Percentiles rank a stretch among this genome's conserved stretches.
Evolutionary conservation across 2,888 invertebrate genomes (phyloP).

Genomic region (Diarsia rubi): DNA sequence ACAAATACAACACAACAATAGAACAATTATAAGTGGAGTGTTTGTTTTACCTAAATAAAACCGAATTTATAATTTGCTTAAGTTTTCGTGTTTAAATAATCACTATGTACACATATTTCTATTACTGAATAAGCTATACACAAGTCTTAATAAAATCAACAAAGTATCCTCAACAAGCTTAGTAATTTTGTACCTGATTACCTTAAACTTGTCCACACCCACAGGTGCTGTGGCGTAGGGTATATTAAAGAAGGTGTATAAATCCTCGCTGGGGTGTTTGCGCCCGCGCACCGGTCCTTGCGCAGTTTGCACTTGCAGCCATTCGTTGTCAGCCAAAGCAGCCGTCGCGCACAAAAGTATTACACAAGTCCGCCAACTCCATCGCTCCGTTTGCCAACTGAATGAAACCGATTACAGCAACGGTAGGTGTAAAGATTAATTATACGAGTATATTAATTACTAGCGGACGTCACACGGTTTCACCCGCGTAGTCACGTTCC

Average conservation of each 20-base stretch:
- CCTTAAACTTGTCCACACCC: neutral
- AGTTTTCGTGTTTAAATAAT: too few species aligned
- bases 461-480: too few species aligned
- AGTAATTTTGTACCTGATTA: neutral
- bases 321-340: neutral
- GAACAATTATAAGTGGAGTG: too few species aligned
- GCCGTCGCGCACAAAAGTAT: neutral
- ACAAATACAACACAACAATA: too few species aligned
- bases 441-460: too few species aligned
- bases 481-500: too few species aligned
- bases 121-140: too few species aligned
- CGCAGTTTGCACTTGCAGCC: constrained; percentile 3
- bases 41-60: too few species aligned
- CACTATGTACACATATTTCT: too few species aligned
- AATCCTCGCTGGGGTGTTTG: neutral
- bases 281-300: constrained; percentile 3
- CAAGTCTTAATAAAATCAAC: neutral
- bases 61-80: too few species aligned
- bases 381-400: neutral
- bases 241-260: neutral
- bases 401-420: neutral
- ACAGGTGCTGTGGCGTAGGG: constrained; percentile 1
- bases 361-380: neutral
- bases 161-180: neutral
- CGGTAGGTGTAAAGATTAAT: neutral